Conservation (phyloP, 2,888 invertebrate genomes). For the Habrosyne pyritoides region DNA sequence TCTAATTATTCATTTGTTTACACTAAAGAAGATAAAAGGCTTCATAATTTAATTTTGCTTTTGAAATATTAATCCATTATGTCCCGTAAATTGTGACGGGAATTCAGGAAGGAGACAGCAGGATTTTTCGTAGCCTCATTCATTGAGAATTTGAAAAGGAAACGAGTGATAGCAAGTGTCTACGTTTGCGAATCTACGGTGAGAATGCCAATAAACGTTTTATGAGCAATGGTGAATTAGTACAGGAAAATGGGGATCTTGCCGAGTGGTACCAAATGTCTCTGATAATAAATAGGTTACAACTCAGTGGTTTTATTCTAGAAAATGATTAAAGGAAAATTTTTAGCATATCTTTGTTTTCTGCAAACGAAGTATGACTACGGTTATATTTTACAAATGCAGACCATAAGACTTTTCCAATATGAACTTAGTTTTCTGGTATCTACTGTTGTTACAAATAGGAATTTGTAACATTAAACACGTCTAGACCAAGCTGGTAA, state of each 20-base stretch:
- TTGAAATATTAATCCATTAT: conserved; percentile 5
- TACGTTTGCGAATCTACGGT: conserved; percentile 15
- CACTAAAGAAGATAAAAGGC: not conserved
- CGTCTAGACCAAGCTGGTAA: too few relatives aligned
- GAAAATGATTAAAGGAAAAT: conserved; percentile 4
- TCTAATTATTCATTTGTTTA: not conserved
- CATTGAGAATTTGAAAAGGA: not conserved
- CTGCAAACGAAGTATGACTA: too few relatives aligned
- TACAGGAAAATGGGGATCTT: conserved; percentile 17
- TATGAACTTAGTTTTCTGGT: too few relatives aligned
- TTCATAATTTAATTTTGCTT: not conserved
- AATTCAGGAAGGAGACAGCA: not conserved
- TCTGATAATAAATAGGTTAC: conserved; percentile 29
- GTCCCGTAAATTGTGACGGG: not conserved
- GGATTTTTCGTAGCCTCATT: not conserved
- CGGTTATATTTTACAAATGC: too few relatives aligned
- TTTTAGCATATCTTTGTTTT: not conserved
- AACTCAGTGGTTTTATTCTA: conserved; percentile 16
- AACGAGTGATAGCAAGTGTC: not conserved
- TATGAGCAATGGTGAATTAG: conserved; percentile 38
- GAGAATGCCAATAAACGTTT: conserved; percentile 43
- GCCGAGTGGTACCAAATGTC: conserved; percentile 21
- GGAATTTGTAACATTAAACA: too few relatives aligned
- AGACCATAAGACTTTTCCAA: too few relatives aligned
- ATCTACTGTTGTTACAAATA: too few relatives aligned